Conservation (phyloP, 30 jellyfish, hydroid and myxozoan species). For the Aurelia aurita region DNA sequence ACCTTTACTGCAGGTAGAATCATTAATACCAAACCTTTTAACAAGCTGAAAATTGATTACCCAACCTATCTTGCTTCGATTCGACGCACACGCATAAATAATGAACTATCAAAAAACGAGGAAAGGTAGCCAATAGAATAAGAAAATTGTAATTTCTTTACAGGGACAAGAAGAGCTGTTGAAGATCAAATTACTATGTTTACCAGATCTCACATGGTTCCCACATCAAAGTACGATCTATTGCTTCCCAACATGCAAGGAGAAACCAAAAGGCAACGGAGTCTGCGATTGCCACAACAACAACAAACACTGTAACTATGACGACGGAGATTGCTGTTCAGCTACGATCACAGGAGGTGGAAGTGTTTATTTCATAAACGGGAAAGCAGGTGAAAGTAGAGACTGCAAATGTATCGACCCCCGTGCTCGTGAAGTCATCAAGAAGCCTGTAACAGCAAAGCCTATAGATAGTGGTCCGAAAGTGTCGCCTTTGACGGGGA, state of each 20-base stretch:
- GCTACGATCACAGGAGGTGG: slow-evolving; percentile 2
- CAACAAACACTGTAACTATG: slow-evolving; percentile 85
- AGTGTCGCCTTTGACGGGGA: slow-evolving; percentile 9
- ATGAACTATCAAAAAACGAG: no score
- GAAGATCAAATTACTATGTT: slow-evolving; percentile 27
- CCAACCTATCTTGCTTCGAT: no score
- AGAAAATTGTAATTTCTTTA: no score
- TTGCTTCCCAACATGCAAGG: slow-evolving; percentile 67
- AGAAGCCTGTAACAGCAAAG: slow-evolving; percentile 6
- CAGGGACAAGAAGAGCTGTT: slow-evolving; percentile 28
- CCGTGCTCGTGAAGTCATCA: neutral
- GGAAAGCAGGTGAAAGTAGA: no score
- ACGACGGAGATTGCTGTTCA: slow-evolving; percentile 92
- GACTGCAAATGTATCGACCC: slow-evolving; percentile 40
- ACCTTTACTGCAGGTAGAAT: no score
- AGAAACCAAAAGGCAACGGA: slow-evolving; percentile 44
- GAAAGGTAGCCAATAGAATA: no score
- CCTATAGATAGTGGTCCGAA: neutral
- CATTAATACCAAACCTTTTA: no score
- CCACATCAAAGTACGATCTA: slow-evolving; percentile 41
- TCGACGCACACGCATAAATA: no score
- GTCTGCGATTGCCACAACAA: slow-evolving; percentile 87
- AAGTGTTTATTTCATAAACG: neutral
- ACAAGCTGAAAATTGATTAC: no score
- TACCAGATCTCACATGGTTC: slow-evolving; percentile 80